Conservation (phyloP, 2,888 invertebrate genomes). For the Abscondita cerata region DNA sequence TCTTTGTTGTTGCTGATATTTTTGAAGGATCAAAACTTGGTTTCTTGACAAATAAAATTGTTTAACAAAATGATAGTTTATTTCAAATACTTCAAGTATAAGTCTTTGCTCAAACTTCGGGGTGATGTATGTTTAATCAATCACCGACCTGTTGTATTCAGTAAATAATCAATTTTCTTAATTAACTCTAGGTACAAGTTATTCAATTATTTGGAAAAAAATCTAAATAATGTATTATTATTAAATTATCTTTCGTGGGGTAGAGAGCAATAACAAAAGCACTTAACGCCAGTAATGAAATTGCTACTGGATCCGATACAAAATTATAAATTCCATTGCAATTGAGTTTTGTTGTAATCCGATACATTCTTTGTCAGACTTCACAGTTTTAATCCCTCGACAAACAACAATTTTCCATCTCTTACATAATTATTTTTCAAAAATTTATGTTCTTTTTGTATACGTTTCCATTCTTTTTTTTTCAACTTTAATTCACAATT, state of each 20-base stretch:
- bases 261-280: slow-evolving; percentile 18
- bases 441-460: background rate
- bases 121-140: too few species aligned
- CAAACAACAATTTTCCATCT: slow-evolving; percentile 7
- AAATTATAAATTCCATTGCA: slow-evolving; percentile 55
- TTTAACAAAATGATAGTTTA: too few species aligned
- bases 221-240: slow-evolving; percentile 1
- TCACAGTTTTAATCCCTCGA: slow-evolving; percentile 32
- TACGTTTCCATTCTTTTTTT: background rate
- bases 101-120: too few species aligned
- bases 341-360: slow-evolving; percentile 53
- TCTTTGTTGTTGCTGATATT: too few species aligned
- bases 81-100: too few species aligned
- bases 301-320: slow-evolving; percentile 49
- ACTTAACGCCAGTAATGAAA: slow-evolving; percentile 50
- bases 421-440: slow-evolving; percentile 2
- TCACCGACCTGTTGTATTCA: too few species aligned
- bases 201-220: too few species aligned
- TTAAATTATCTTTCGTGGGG: background rate
- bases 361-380: slow-evolving; percentile 42
- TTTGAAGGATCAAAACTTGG: too few species aligned
- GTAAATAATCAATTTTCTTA: too few species aligned
- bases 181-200: too few species aligned
- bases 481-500: slow-evolving; percentile 3
- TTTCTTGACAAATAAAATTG: too few species aligned